Evolutionary conservation across 2,113 vertebrate species (phyloP), one percentile per base, ranked within the genome.

Genomic region (Chaetorhynchus papuensis): DNA sequence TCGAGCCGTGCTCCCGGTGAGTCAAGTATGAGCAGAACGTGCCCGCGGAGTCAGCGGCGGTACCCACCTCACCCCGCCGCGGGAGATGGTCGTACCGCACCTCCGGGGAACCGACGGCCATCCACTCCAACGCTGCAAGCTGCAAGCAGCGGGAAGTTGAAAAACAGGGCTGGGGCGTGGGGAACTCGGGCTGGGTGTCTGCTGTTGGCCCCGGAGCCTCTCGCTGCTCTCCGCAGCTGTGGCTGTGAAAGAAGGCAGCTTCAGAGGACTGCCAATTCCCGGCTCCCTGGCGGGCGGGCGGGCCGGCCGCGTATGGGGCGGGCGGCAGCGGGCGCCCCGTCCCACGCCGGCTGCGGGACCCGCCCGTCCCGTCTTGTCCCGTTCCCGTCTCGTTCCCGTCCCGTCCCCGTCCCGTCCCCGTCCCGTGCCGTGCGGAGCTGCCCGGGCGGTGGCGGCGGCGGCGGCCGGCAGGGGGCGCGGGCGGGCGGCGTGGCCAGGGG

Each of bases 61-160:
- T 11, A 7, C 6, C 15, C 27, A 3, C 7, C n/a, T 11, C 6
- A 4, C 44, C 41, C 3, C 6, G 68, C 74, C 15, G 60, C 52
- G 6, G 31, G 23, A 6, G 20, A 2, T 2, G 74, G 7, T 7
- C 1, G 49, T 11, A 69, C 45, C 3, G 6, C 5, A 1, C 5
- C 63, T 18, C 26, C 28, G 9, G 52, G 37, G 15, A 11, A 0
- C 47, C 1, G 31, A 2, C 6, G 21, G 39, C 31, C 61, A 7
- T 3, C 21, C 15, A 1, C 45, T 33, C 27, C 7, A 9, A 5
- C 4, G 27, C 63, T 6, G 71, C 59, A 8, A 8, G 42, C 53
- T 15, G 31, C 35, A 10, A 27, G 21, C 60, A 35, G 65, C 57
- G 19, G 10, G 37, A 47, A 66, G 53, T 5, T 44, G 47, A 27